Evolutionary conservation across 2,888 invertebrate genomes (phyloP).

Genomic region (Halocaridina rubra): DNA sequence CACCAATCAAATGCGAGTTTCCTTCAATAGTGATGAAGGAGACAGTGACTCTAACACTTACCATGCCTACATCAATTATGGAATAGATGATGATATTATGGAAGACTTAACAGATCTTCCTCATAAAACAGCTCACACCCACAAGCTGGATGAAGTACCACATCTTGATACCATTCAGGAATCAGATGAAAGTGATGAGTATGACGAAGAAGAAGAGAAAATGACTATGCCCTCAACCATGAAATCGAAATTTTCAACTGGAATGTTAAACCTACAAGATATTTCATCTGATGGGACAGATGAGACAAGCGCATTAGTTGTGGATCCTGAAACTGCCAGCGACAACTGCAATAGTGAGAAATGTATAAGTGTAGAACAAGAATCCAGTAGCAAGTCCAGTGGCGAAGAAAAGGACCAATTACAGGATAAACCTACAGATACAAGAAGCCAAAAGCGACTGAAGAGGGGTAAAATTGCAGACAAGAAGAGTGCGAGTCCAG

Average conservation of each 20-base stretch:
- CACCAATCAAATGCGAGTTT: background rate
- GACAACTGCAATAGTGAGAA: background rate
- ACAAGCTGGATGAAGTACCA: background rate
- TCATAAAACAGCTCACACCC: background rate
- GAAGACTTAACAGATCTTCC: background rate
- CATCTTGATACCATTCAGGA: background rate
- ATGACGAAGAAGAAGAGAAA: background rate
- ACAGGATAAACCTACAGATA: background rate
- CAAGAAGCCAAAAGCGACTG: background rate
- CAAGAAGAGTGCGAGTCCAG: slow-evolving; percentile 67
- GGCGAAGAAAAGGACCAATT: background rate
- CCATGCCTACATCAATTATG: background rate
- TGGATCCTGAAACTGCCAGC: background rate
- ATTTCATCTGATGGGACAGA: background rate
- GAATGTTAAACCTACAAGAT: slow-evolving; percentile 5
- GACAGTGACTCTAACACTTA: background rate
- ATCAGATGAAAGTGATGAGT: background rate
- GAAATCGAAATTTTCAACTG: slow-evolving; percentile 30
- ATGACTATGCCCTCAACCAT: background rate
- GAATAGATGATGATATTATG: background rate
- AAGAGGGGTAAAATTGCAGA: background rate
- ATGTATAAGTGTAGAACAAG: background rate
- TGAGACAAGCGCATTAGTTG: background rate
- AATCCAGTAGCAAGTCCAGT: background rate
- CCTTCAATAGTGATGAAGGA: background rate